A percentile compares a stretch with the other conserved stretches of the same genome.
Conservation (phyloP, 2,888 invertebrate species). For the Sinelater perroti region DNA sequence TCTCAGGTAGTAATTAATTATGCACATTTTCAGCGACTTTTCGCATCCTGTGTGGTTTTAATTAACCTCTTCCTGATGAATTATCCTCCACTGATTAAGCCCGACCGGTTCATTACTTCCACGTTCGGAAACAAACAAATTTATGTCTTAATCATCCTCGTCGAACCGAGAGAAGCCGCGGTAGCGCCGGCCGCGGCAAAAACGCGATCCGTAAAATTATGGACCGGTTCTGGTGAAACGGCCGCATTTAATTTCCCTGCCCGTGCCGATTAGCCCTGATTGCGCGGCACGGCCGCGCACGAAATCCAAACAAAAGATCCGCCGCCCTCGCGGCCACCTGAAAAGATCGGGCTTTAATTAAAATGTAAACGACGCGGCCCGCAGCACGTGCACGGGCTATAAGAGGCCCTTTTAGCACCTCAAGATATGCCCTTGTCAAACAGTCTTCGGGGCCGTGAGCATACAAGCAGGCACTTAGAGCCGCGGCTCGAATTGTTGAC, state of each 20-base stretch:
- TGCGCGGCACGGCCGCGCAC: too few relatives aligned
- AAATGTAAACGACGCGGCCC: constrained; percentile 5
- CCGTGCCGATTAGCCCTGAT: neutral
- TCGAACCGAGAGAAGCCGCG: neutral
- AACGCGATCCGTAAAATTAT: constrained; percentile 7
- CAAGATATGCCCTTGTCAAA: constrained; percentile 1
- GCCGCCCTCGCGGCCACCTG: too few relatives aligned
- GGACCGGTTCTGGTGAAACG: constrained; percentile 1
- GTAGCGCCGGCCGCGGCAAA: neutral
- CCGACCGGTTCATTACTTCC: constrained; percentile 1
- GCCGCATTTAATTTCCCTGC: neutral
- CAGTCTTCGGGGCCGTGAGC: constrained; percentile 1
- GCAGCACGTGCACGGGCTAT: constrained; percentile 9
- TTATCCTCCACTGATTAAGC: neutral
- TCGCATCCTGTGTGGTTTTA: too few relatives aligned
- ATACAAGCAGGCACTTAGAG: constrained; percentile 4
- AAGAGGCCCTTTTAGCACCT: constrained; percentile 15
- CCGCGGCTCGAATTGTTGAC: too few relatives aligned
- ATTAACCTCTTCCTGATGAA: neutral
- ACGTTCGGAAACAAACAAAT: neutral
- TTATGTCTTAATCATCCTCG: constrained; percentile 12
- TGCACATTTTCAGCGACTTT: too few relatives aligned
- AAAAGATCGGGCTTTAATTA: constrained; percentile 11
- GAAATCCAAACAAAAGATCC: too few relatives aligned
- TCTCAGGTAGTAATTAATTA: too few relatives aligned